Conservation (phyloP, 1,140 invertebrate genomes). For the Achroia grisella region DNA sequence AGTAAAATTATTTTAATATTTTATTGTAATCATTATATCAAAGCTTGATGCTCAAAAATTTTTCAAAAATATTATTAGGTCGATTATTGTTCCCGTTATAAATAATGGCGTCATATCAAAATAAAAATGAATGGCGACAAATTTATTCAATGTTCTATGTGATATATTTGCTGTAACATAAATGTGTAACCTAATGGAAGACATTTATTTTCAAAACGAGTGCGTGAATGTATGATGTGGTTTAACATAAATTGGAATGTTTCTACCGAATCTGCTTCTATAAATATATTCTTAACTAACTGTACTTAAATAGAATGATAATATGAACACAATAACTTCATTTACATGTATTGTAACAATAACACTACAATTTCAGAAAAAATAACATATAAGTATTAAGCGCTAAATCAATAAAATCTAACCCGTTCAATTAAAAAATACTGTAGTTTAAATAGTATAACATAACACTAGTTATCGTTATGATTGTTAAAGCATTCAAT, state of each 20-base stretch:
- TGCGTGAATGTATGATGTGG: conserved; percentile 22
- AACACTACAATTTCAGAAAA: conserved; percentile 31
- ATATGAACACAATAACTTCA: conserved; percentile 44
- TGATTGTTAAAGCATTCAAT: conserved; percentile 55
- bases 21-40: conserved; percentile 19
- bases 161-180: conserved; percentile 9
- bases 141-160: not conserved
- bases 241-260: conserved; percentile 44
- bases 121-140: not conserved
- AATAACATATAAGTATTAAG: conserved; percentile 39
- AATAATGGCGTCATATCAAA: conserved; percentile 8
- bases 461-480: conserved; percentile 33
- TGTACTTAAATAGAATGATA: conserved; percentile 31
- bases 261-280: conserved; percentile 20
- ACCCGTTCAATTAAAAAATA: conserved; percentile 59
- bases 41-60: conserved; percentile 28
- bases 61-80: conserved; percentile 56
- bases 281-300: conserved; percentile 20
- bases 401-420: conserved; percentile 50
- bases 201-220: conserved; percentile 50
- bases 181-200: conserved; percentile 67
- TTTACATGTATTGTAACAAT: conserved; percentile 28
- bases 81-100: conserved; percentile 56
- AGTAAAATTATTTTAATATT: conserved; percentile 30
- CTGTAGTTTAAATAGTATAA: conserved; percentile 34